Base-by-base conservation (phyloP, 2,113 vertebrate species). In the Sphaerodactylus townsendi region DNA sequence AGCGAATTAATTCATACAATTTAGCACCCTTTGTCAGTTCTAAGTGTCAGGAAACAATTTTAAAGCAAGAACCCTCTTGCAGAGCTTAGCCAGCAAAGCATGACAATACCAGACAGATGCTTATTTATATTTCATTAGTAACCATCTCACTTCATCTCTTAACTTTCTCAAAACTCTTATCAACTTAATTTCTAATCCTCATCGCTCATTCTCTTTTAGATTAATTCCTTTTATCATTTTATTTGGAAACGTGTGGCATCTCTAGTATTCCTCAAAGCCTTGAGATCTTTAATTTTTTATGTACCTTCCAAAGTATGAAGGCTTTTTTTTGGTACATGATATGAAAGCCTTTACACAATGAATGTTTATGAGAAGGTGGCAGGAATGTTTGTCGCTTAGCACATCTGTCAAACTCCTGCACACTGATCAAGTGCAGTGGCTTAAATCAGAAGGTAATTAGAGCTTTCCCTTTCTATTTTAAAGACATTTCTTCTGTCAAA, bases 141-240 rank as follows among this genome's bases (percentile, higher is more conserved):
- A 89, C n/a, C 3, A 17, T 76, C 85, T 88, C 85, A 10, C 69
- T 84, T 62, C 85, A 85, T 68, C 75, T 65, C 72, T 90, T 76
- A 65, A 75, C 88, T 91, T 93, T 84, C 88, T 87, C 80, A 87
- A 91, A 93, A 93, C 62, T 81, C 53, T 83, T 80, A 82, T 81
- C 82, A 76, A 76, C 82, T 93, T 94, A 85, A 93, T 93, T 91
- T 94, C 89, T 88, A 93, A 89, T 92, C 77, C 80, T 95, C 95
- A 94, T 92, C 92, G 86, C 79, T 93, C 89, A 95, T 93, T 95
- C 95, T 88, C 92, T 94, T 95, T 96, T 90, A 90, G 93, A 91
- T 72, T 87, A 93, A 89, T 81, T 85, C 85, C 92, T 94, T 96
- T 95, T 92, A 93, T 94, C 91, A 94, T 92, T 91, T 94, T 87